Base-by-base conservation (phyloP, 64 coral and sea anemone species). In the Anthopleura sola region DNA sequence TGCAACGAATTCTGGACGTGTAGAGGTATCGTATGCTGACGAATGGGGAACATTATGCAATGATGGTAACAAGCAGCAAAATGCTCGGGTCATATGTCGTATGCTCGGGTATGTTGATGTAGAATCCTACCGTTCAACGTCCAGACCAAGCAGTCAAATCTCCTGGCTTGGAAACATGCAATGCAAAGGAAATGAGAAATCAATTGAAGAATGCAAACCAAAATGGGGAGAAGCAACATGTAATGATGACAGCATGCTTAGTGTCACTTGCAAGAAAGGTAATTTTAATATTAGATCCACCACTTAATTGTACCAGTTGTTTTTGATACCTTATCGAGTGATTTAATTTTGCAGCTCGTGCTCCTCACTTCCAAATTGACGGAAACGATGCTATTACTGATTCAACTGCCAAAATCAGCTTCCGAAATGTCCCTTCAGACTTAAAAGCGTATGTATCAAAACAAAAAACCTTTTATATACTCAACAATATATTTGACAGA, bases 221-320 rank as follows among this genome's bases (percentile, higher is more conserved):
- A 44, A 26, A 28, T 79, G 76, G 76, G 37, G 44, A 8, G 76
- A 38, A 79, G 44, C 17, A 38, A 79, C 17, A 0, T 79, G 76
- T 79, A 79, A 38, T 15, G 37, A 79, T 47, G 76, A 79, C 76
- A 38, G 47, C 19, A 37, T 44, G 5, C 37, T 48, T 2, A 24
- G 19, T 12, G 76, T 79, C 76, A 79, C 76, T 38, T 79, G 76
- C 76, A 79, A 79, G 37, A 21, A 5, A 79, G 76, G 76, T 79
- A 79, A 47, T 24, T 3, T 79, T 47, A 21, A 9, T 17, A 48
- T 46, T 46, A 17, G 3, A 77, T 11, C 2, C 39, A 44, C 2
- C 39, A 44, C 39, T 44, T 44, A 44, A 44, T 44, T 44, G 39
- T 7, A 3, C 39, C 39, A 44, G 39, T 44, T 2, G 2, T 44